Evolutionary conservation across 1,140 invertebrate genomes (phyloP), one percentile per base, ranked within the genome.

Genomic region (Frieseomelitta varia): DNA sequence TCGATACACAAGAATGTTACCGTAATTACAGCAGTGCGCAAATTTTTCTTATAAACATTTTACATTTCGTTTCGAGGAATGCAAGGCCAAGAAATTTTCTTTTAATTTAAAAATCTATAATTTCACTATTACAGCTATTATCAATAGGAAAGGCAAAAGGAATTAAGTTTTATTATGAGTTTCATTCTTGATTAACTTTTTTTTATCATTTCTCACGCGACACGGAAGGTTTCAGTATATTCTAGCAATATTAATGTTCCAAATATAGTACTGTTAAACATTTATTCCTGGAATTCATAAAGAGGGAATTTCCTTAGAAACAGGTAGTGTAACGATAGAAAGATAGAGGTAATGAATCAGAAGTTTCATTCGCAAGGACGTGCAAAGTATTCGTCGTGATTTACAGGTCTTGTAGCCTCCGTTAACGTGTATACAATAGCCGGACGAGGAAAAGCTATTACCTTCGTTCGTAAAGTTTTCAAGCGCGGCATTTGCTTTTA

Each of bases 391-490:
- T 39, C 1, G 14, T 61, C 21, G 30, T 58, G 73, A 75, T 75
- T 75, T 61, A 61, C 53, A 34, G 30, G 39, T 53, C 73, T 24
- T 10, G 39, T n/a, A 61, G 34, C 34, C 61, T 11, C 8, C 30
- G 39, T 47, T 39, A 30, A 58, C 53, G 19, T 15, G 30, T 58
- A 39, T 75, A 75, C 21, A 39, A 58, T 39, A 61, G 30, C 55
- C 15, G 6, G 27, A 34, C 53, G 55, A 75, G 61, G 73, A 39
- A 56, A 75, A 39, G 30, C 53, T 58, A 75, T 75, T 75, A 75
- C 21, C 27, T n/a, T 75, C 15, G 39, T 75, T 56, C 27, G 73
- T 21, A 30, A 65, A 51, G 39, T n/a, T 27, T 27, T 77, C 14
- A 77, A 51, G 58, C 47, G 12, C 24, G 6, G 55, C 14, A 39